Conservation (phyloP, 2,888 invertebrate species). For the Tetramorium bicarinatum region DNA sequence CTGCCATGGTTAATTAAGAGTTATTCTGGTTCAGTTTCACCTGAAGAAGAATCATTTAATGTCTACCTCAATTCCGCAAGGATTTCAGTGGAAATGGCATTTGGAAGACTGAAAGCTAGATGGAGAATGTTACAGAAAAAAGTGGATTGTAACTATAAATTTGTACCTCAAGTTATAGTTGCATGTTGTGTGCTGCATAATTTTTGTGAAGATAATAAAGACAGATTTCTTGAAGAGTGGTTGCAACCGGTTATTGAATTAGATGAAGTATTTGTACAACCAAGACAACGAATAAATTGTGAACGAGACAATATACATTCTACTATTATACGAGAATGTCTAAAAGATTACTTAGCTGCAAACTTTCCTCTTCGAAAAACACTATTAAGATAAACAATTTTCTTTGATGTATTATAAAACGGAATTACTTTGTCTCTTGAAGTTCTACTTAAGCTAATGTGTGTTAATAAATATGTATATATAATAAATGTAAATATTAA, state of each 20-base stretch:
- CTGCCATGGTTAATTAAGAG: conserved; percentile 72
- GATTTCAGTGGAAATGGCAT: conserved; percentile 75
- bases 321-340: conserved; percentile 40
- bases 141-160: conserved; percentile 67
- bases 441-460: not conserved
- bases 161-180: conserved; percentile 70
- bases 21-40: too few relatives aligned
- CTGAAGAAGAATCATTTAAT: conserved; percentile 71
- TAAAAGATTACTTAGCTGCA: conserved; percentile 45
- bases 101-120: conserved; percentile 76
- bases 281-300: conserved; percentile 29
- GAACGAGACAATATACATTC: conserved; percentile 31
- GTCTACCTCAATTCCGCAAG: conserved; percentile 66
- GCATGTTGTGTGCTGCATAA: conserved; percentile 75
- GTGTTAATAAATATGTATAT: conserved; percentile 1
- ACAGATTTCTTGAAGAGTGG: conserved; percentile 43
- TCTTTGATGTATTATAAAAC: too few relatives aligned
- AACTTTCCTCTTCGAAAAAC: conserved; percentile 48
- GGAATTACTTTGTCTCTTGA: too few relatives aligned
- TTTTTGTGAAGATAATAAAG: conserved; percentile 65
- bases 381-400: conserved; percentile 18
- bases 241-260: conserved; percentile 22
- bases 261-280: conserved; percentile 41
- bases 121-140: conserved; percentile 73
- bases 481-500: conserved; percentile 22